Base-by-base conservation (phyloP, 2,888 invertebrate species). In the Tenthredo amoena region DNA sequence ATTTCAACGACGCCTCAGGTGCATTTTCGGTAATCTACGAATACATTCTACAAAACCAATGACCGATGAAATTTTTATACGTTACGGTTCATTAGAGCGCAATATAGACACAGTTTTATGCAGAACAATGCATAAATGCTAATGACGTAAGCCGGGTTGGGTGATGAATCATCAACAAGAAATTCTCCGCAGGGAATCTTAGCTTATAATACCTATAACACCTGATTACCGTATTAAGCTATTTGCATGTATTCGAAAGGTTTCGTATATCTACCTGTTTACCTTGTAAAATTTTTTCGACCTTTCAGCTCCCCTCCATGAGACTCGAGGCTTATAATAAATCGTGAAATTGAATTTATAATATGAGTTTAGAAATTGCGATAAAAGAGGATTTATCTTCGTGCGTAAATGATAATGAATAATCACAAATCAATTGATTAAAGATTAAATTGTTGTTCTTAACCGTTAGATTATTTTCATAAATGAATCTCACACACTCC, bases 91-190 rank as follows among this genome's bases (percentile, higher is more conserved):
- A 10, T 68, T 31, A 34, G 15, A 15, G 34, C 0, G 31, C 34
- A 68, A 34, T 68, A 34, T 21, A 58, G 18, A 2, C 26, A 10
- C 1, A 18, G 68, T 68, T 68, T 68, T 34, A 15, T 34, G 34
- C 26, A 68, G 31, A 34, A 34, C 34, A 34, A 68, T 68, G 15
- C 10, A 34, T 7, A 34, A 15, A 34, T 31, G 34, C 1, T 12
- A 68, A 68, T 68, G 68, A 68, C 68, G 31, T 34, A 68, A 18
- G 12, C 34, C 68, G 6, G 34, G 34, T 31, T 34, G 6, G 34
- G 15, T 34, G 68, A 18, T 68, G 68, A 68, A 34, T 68, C 68
- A 68, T 68, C 31, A 34, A 68, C 68, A 34, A 62, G 26, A 62
- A 62, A 62, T 62, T 62, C 62, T 34, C 15, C 6, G 68, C 7